Conservation (phyloP, 2,888 invertebrate genomes). For the Tipula unca region DNA sequence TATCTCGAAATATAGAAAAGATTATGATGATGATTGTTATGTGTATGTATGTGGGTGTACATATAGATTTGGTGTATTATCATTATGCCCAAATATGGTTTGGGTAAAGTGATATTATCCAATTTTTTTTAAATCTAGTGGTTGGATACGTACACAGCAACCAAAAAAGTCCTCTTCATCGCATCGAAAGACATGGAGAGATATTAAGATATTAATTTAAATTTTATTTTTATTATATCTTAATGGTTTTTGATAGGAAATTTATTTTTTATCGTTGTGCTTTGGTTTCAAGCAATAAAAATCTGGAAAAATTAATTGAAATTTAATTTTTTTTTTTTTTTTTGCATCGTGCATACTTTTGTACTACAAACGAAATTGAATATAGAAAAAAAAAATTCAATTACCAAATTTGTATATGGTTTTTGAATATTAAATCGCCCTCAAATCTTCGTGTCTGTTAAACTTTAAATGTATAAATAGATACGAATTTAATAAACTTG, state of each 20-base stretch:
- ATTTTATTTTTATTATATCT: neutral
- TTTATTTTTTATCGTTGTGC: neutral
- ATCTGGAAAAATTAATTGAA: neutral
- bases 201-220: neutral
- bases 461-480: neutral
- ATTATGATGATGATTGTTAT: slow-evolving; percentile 1
- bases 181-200: neutral
- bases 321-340: neutral
- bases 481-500: neutral
- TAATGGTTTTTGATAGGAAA: slow-evolving; percentile 8
- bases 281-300: slow-evolving; percentile 14
- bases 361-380: neutral
- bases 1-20: neutral
- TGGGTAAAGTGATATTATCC: neutral
- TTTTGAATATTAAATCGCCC: neutral
- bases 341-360: neutral
- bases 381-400: neutral
- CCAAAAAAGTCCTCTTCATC: neutral
- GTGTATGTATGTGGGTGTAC: neutral
- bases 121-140: neutral
- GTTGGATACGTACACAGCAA: neutral
- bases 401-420: neutral
- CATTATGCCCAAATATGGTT: neutral
- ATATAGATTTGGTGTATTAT: neutral
- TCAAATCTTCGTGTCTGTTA: neutral